Conservation (phyloP, 2,113 vertebrate genomes). For the Gobio gobio region DNA sequence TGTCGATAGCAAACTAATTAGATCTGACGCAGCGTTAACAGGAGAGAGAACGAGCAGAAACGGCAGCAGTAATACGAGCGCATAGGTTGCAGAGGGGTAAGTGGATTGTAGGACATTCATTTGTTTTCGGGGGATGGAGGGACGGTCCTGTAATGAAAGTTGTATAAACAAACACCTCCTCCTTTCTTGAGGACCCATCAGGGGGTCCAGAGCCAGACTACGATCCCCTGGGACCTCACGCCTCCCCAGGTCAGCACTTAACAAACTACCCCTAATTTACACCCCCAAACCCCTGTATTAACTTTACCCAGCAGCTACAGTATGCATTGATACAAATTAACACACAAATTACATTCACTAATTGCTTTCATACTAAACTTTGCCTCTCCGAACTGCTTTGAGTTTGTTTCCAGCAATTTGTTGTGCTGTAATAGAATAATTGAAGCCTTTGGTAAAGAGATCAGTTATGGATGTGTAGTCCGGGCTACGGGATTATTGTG, state of each 20-base stretch:
- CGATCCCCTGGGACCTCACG: constrained; percentile 35
- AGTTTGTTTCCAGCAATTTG: constrained; percentile 17
- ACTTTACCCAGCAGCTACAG: constrained; percentile 2
- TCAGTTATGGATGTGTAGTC: constrained; percentile 15
- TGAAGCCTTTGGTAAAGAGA: constrained; percentile 7
- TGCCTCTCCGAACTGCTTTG: not conserved
- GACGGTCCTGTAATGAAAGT: constrained; percentile 20
- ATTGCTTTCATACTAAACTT: constrained; percentile 23
- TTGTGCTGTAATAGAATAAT: constrained; percentile 9
- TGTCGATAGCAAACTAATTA: constrained; percentile 7
- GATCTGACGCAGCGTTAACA: constrained; percentile 12
- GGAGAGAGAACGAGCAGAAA: constrained; percentile 16
- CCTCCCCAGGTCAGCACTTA: constrained; percentile 15
- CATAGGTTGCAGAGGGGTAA: constrained; percentile 31
- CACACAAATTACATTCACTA: constrained; percentile 19
- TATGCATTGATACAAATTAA: constrained; percentile 18
- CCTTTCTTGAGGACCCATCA: constrained; percentile 22
- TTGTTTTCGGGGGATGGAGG: constrained; percentile 20
- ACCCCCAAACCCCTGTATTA: constrained; percentile 13
- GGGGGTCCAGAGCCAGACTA: constrained; percentile 44
- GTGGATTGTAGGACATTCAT: constrained; percentile 39
- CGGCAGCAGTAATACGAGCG: constrained; percentile 7
- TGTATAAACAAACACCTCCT: constrained; percentile 49
- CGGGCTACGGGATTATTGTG: constrained; percentile 10
- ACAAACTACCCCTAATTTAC: constrained; percentile 26